phyloP scores from a whole-genome alignment of 2,797 vertebrate species.

The Coregonus suidteri region DNA sequence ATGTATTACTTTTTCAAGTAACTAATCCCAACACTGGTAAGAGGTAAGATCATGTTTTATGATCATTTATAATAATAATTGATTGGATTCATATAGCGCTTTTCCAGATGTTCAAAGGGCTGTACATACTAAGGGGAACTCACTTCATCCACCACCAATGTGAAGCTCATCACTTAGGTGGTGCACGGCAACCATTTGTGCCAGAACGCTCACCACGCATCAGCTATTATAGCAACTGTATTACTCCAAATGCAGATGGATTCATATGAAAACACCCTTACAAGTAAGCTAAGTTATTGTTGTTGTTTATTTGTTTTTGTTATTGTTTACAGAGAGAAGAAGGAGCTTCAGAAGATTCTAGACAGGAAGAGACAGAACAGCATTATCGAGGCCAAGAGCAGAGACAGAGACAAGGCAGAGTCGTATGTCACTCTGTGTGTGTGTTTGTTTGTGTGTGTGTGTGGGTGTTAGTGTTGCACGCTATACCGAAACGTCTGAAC shows the following conservation, averaged over 20 bases:
- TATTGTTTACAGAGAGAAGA: slow-evolving; percentile 81
- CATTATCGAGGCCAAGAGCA: slow-evolving; percentile 82
- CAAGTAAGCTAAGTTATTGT: neutral
- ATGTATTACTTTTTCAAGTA: no score
- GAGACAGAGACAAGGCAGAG: slow-evolving; percentile 83
- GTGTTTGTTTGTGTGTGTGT: neutral
- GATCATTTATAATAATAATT: neutral
- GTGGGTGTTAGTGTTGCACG: neutral
- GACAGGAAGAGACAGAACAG: slow-evolving; percentile 87
- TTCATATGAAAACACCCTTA: neutral
- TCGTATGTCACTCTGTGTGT: slow-evolving; percentile 57
- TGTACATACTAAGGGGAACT: neutral
- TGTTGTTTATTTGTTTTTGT: neutral
- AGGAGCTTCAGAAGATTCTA: slow-evolving; percentile 86
- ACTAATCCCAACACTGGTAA: neutral
- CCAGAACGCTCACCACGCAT: neutral
- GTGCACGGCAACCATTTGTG: neutral
- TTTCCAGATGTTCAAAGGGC: neutral
- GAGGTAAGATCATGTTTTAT: neutral
- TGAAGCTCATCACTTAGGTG: neutral
- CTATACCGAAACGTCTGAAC: no score
- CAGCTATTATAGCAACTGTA: neutral
- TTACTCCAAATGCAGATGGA: neutral
- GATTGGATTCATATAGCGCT: neutral
- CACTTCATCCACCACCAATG: neutral